phyloP scores from a whole-genome alignment of 2,888 invertebrate species.

The Drosophila atroscutellata region DNA sequence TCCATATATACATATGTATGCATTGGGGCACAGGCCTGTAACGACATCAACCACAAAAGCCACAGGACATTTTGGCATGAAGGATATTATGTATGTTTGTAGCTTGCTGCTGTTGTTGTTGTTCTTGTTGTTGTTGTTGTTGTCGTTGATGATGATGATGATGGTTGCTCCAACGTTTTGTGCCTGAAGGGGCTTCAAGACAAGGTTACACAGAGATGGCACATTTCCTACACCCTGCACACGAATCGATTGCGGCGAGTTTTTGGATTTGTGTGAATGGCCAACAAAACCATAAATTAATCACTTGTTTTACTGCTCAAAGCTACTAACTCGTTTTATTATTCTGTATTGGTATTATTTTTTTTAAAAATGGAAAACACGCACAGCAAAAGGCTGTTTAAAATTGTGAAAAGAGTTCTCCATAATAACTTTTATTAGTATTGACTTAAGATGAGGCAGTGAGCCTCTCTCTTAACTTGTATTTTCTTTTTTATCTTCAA shows the following conservation, averaged over 20 bases:
- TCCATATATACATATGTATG: slow-evolving; percentile 9
- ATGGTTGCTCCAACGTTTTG: slow-evolving; percentile 45
- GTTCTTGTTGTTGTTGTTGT: slow-evolving; percentile 14
- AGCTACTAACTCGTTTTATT: background rate
- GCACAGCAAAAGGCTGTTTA: background rate
- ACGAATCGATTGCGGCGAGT: background rate
- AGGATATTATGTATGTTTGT: slow-evolving; percentile 66
- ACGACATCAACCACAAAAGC: slow-evolving; percentile 71
- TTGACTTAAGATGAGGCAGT: background rate
- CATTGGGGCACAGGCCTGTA: slow-evolving; percentile 56
- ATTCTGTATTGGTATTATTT: background rate
- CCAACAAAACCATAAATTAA: background rate
- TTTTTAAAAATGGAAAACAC: background rate
- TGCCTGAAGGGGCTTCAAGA: slow-evolving; percentile 57
- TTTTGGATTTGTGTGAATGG: background rate
- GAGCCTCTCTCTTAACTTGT: background rate
- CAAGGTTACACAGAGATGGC: slow-evolving; percentile 71
- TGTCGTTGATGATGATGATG: slow-evolving; percentile 22
- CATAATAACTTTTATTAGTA: background rate
- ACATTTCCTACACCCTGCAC: slow-evolving; percentile 47
- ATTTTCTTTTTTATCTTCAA: background rate
- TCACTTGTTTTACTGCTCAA: background rate
- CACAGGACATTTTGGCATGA: slow-evolving; percentile 77
- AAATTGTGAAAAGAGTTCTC: background rate
- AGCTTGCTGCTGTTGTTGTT: slow-evolving; percentile 14